Conservation (phyloP, 2,797 vertebrate species). For the Tarsius wallacei region DNA sequence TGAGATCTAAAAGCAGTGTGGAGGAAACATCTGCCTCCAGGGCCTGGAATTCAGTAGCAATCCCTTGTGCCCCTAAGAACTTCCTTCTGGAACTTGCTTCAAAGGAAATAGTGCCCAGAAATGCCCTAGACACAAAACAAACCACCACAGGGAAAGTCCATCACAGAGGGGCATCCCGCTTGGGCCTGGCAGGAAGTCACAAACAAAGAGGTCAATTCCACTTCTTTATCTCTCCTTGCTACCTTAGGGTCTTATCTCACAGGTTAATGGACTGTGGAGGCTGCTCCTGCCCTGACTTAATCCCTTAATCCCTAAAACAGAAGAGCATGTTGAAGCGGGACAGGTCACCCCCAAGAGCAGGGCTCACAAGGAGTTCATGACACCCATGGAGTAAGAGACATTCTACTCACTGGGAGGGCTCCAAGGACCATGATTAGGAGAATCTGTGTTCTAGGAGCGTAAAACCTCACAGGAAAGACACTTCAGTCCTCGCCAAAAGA, state of each 20-base stretch:
- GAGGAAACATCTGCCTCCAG: constrained; percentile 75
- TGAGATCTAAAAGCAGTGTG: constrained; percentile 14
- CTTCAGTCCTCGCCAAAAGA: background rate
- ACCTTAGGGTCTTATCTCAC: background rate
- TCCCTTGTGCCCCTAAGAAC: background rate
- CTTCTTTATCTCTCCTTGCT: background rate
- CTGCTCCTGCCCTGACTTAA: background rate
- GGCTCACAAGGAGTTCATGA: background rate
- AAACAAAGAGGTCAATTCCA: background rate
- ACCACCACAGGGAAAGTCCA: background rate
- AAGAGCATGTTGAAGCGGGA: background rate
- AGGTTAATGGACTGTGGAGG: background rate
- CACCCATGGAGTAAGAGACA: background rate
- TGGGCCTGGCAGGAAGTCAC: constrained; percentile 15
- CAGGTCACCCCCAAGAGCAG: background rate
- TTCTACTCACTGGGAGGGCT: background rate
- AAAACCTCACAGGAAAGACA: background rate
- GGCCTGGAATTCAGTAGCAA: constrained; percentile 25
- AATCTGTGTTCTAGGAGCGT: background rate
- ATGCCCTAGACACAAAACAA: background rate
- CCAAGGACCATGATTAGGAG: background rate
- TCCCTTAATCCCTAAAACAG: background rate
- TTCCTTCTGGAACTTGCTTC: constrained; percentile 67
- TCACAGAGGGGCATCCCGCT: background rate
- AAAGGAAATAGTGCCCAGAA: constrained; percentile 35